Base-by-base conservation (phyloP, 2,113 vertebrate species). In the Pangasianodon gigas region DNA sequence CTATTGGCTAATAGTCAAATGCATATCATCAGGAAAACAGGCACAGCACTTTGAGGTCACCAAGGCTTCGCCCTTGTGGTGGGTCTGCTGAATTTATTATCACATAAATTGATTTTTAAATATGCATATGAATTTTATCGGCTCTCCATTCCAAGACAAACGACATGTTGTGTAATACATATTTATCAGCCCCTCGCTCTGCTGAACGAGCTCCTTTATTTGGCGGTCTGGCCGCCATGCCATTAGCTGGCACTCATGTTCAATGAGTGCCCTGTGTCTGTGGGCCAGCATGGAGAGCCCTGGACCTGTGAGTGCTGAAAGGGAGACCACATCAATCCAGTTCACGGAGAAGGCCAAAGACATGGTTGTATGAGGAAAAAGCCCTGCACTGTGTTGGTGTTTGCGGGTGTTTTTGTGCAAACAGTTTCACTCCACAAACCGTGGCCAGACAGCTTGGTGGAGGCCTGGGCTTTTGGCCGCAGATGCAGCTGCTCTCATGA, bases 81-180 rank as follows among this genome's bases (percentile, higher is more conserved):
- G 92, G 94, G 95, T 95, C 95, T 90, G 80, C 87, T 93, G 93
- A 94, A 95, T 94, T 94, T 95, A 95, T 96, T 95, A 94, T 90
- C 90, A 93, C 93, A 94, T 94, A 94, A 94, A 96, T 94, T 95
- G 94, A 95, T 96, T 95, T 95, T 96, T 95, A 95, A 95, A 94
- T 91, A 93, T 88, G 92, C 92, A 88, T 93, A 94, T 91, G 90
- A 92, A 93, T 94, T 95, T 95, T 92, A 96, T 95, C 94, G 88
- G 90, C 26, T 5, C 86, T 44, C 89, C 92, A 85, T 91, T 95
- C 95, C 95, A 96, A 96, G 93, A 93, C 93, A 93, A 95, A 95
- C 94, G 91, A 81, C 85, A 71, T 88, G 84, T 89, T 91, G 89
- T 92, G 94, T 91, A 90, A 89, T 92, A 88, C 94, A 94, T 95